Conservation (phyloP, 2,888 invertebrate genomes). For the Andrena camellia region DNA sequence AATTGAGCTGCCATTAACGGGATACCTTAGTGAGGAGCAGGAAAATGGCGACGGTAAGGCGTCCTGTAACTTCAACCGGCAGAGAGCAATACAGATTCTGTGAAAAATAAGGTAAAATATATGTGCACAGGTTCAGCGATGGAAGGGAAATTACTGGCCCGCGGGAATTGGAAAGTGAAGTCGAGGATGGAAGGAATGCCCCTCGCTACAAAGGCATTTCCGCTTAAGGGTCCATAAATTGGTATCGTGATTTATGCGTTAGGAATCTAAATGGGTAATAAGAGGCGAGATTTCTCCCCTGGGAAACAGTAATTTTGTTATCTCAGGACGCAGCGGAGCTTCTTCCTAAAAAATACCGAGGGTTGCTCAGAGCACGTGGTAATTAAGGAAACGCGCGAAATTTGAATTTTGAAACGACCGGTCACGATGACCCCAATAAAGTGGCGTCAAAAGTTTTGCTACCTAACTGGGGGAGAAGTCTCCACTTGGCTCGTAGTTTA, state of each 20-base stretch:
- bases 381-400: not conserved
- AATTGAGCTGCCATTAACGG: too few relatives aligned
- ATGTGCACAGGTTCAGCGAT: too few relatives aligned
- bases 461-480: not conserved
- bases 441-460: not conserved
- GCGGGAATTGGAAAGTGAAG: too few relatives aligned
- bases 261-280: not conserved
- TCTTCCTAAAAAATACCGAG: not conserved
- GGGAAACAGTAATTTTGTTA: slow-evolving; percentile 7
- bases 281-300: not conserved
- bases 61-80: too few relatives aligned
- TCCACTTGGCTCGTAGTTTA: not conserved
- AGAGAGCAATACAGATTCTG: too few relatives aligned
- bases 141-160: too few relatives aligned
- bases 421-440: not conserved
- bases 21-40: too few relatives aligned
- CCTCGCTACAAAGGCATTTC: not conserved
- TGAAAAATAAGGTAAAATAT: too few relatives aligned
- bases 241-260: slow-evolving; percentile 2
- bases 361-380: not conserved
- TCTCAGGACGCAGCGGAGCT: not conserved
- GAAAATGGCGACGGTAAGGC: too few relatives aligned
- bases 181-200: too few relatives aligned
- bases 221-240: not conserved
- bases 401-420: not conserved